phyloP scores from a whole-genome alignment of 2,888 invertebrate genomes.

The Synergus laeviventris region DNA sequence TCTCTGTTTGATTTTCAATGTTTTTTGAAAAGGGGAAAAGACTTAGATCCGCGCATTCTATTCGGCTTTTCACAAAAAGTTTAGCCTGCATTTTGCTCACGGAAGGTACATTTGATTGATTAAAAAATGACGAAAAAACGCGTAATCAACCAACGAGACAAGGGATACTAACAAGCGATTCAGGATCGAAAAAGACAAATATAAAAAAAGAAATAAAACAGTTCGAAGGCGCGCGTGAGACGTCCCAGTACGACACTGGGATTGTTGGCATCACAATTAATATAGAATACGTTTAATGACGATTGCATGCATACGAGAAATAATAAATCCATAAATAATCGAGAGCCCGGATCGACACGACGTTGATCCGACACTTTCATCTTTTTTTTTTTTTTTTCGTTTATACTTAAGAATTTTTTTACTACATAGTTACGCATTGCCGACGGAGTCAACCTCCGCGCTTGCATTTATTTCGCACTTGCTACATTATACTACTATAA shows the following conservation, averaged over 20 bases:
- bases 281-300: slow-evolving; percentile 59
- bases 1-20: slow-evolving; percentile 39
- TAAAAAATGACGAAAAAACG: slow-evolving; percentile 41
- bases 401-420: slow-evolving; percentile 61
- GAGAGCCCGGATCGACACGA: slow-evolving; percentile 61
- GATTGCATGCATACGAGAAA: slow-evolving; percentile 66
- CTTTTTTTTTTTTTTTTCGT: slow-evolving; percentile 48
- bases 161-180: slow-evolving; percentile 47
- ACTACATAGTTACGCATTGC: slow-evolving; percentile 65
- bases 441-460: slow-evolving; percentile 69
- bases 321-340: slow-evolving; percentile 58
- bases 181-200: slow-evolving; percentile 44
- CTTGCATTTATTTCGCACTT: slow-evolving; percentile 68
- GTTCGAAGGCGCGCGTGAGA: slow-evolving; percentile 53
- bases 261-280: slow-evolving; percentile 43
- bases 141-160: slow-evolving; percentile 30
- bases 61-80: slow-evolving; percentile 46
- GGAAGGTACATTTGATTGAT: too few relatives aligned
- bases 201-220: slow-evolving; percentile 46
- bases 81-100: slow-evolving; percentile 41
- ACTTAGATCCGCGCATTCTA: slow-evolving; percentile 44
- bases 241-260: slow-evolving; percentile 65
- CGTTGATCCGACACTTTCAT: slow-evolving; percentile 62
- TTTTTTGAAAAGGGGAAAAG: slow-evolving; percentile 18
- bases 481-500: slow-evolving; percentile 63